phyloP scores from a whole-genome alignment of 2,888 invertebrate species.

The Polymixis flavicincta region DNA sequence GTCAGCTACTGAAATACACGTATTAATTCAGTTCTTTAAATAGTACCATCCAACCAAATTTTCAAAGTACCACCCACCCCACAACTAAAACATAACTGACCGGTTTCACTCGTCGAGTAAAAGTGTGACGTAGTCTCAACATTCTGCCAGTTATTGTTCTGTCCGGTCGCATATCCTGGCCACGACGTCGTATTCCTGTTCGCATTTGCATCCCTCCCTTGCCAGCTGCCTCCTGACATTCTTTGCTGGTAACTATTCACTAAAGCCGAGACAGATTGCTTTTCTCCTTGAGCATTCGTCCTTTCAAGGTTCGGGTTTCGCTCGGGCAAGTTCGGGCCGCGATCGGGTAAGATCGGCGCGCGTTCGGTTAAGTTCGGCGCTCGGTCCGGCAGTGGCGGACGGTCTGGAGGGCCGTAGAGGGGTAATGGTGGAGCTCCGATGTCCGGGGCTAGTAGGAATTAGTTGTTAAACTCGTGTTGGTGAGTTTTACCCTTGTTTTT shows the following conservation, averaged over 20 bases:
- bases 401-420: conserved; percentile 77
- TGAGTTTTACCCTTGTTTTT: conserved; percentile 20
- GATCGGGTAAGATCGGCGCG: conserved; percentile 74
- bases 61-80: conserved; percentile 36
- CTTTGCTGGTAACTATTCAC: conserved; percentile 87
- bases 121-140: conserved; percentile 83
- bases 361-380: conserved; percentile 71
- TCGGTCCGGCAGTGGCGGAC: conserved; percentile 73
- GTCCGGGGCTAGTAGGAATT: conserved; percentile 68
- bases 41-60: conserved; percentile 21
- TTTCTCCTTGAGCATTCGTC: conserved; percentile 69
- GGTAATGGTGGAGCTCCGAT: conserved; percentile 82
- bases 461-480: conserved; percentile 38
- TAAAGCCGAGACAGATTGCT: conserved; percentile 81
- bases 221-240: conserved; percentile 76
- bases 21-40: not conserved
- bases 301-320: conserved; percentile 51
- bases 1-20: not conserved
- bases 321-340: conserved; percentile 70
- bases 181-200: conserved; percentile 65
- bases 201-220: conserved; percentile 73
- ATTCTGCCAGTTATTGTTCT: conserved; percentile 81
- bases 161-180: conserved; percentile 64
- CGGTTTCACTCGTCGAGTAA: conserved; percentile 85
- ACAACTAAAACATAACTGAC: conserved; percentile 77